Evolutionary conservation across 2,888 invertebrate genomes (phyloP).

Genomic region (Phasia obesa): DNA sequence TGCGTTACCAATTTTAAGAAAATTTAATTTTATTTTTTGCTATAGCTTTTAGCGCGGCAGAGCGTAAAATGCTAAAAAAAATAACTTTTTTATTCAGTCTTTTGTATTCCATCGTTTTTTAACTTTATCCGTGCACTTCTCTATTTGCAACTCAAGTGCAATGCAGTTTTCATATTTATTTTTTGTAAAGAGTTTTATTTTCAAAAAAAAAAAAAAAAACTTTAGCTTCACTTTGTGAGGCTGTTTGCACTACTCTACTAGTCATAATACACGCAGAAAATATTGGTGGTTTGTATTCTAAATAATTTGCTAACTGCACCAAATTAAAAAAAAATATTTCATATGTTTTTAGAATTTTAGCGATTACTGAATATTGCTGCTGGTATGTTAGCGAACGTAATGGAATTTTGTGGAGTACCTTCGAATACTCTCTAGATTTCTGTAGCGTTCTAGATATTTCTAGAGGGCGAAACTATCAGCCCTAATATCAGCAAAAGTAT

Average conservation of each 20-base stretch:
- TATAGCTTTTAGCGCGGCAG: background rate
- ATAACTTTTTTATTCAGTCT: slow-evolving; percentile 22
- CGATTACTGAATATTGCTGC: too few species aligned
- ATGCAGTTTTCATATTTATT: slow-evolving; percentile 40
- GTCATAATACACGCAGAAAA: slow-evolving; percentile 13
- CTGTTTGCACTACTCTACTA: background rate
- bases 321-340: too few species aligned
- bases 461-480: too few species aligned
- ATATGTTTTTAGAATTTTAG: too few species aligned
- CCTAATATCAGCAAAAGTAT: too few species aligned
- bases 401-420: too few species aligned
- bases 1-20: background rate
- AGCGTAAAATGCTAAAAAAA: background rate
- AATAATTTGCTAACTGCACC: too few species aligned
- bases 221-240: slow-evolving; percentile 18
- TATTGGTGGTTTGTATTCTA: too few species aligned
- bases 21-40: background rate
- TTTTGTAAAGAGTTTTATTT: slow-evolving; percentile 2
- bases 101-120: slow-evolving; percentile 14
- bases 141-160: slow-evolving; percentile 44
- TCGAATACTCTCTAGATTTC: too few species aligned
- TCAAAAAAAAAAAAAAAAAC: background rate
- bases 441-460: too few species aligned
- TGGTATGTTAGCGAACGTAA: too few species aligned
- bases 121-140: slow-evolving; percentile 42